Percentiles rank a stretch among this genome's conserved stretches.
These are phyloP conservation scores for Fukomys damarensis DNA, from an alignment of 2,113 vertebrate genomes.

Conservation along the genomic window DNA sequence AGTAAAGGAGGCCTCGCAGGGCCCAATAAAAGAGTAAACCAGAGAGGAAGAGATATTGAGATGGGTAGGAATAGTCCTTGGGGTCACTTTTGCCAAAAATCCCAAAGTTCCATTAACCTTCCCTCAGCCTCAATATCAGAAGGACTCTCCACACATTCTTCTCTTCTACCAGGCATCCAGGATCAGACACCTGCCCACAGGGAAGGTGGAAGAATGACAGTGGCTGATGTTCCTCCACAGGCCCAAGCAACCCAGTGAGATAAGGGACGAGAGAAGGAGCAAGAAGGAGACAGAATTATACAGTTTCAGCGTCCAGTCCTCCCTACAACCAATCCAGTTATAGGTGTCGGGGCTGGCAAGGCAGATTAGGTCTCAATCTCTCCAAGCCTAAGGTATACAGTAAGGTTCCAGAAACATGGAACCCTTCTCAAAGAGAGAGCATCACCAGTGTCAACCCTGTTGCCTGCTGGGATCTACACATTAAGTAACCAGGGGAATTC, in stretches of 20 bases:
- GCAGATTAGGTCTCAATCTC: background rate
- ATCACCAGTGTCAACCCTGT: background rate
- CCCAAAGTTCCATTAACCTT: background rate
- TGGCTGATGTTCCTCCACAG: background rate
- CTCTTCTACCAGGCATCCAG: background rate
- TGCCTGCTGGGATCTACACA: background rate
- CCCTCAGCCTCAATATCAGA: background rate
- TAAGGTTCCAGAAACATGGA: background rate
- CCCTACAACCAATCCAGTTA: background rate
- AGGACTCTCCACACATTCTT: background rate
- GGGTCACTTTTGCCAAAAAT: conserved; percentile 38
- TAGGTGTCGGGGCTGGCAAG: background rate
- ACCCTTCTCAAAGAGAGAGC: background rate
- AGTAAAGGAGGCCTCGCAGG: background rate
- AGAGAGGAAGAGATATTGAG: background rate
- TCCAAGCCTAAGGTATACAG: background rate
- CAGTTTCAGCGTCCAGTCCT: background rate
- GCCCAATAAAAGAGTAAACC: background rate
- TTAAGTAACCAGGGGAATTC: background rate
- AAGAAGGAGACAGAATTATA: background rate
- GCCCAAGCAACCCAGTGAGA: background rate
- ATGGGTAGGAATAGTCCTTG: background rate
- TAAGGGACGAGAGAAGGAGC: background rate
- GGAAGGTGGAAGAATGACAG: background rate
- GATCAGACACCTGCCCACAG: background rate